phyloP scores from a whole-genome alignment of 2,888 invertebrate genomes.

The Plebejus anna region DNA sequence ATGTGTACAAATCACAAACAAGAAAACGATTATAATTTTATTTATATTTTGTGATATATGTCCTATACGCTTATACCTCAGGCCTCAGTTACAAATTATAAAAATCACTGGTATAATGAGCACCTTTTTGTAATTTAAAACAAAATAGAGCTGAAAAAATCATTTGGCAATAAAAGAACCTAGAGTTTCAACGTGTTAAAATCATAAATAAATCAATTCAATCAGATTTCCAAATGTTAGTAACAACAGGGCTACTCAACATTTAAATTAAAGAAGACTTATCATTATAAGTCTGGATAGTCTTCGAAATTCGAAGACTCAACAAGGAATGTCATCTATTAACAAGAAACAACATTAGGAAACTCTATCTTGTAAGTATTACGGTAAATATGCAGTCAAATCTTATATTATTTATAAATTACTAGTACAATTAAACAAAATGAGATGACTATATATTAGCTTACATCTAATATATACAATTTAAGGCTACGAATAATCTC shows the following conservation, averaged over 20 bases:
- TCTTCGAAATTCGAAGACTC: background rate
- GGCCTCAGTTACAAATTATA: background rate
- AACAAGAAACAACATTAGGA: conserved; percentile 28
- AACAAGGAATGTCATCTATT: conserved; percentile 20
- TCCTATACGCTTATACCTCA: background rate
- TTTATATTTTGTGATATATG: background rate
- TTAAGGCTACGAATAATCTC: conserved; percentile 73
- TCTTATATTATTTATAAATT: conserved; percentile 28
- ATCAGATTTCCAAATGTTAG: conserved; percentile 7
- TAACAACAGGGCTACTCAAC: background rate
- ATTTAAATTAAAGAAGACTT: conserved; percentile 12
- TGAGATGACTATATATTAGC: conserved; percentile 28
- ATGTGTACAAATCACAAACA: conserved; percentile 12
- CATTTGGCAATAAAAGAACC: conserved; percentile 28
- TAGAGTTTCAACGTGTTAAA: conserved; percentile 24
- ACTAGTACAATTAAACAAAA: conserved; percentile 26
- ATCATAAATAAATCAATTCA: conserved; percentile 22
- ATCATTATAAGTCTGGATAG: background rate
- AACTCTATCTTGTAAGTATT: conserved; percentile 16
- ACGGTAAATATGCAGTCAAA: conserved; percentile 24
- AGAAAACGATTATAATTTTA: background rate
- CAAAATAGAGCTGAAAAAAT: conserved; percentile 14
- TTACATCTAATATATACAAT: conserved; percentile 56
- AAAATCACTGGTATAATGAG: conserved; percentile 7
- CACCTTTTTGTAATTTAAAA: background rate